These are phyloP conservation scores for Ips nitidus DNA, from an alignment of 1,140 invertebrate genomes.

Conservation along the genomic window DNA sequence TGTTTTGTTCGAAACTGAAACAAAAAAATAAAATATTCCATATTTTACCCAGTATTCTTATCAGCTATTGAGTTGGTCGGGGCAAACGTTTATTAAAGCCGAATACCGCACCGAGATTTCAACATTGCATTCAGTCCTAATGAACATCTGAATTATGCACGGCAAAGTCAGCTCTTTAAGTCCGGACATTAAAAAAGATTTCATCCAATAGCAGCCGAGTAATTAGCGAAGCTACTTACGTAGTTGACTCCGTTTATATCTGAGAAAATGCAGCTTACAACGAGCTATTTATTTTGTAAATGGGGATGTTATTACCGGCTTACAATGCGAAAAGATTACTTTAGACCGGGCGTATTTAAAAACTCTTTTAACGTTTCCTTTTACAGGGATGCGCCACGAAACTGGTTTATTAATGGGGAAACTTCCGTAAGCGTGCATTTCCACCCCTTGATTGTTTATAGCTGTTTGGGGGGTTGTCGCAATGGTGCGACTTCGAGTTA, in stretches of 20 bases:
- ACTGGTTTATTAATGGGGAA: conserved; percentile 9
- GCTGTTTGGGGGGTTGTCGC: too few species aligned
- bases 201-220: conserved; percentile 41
- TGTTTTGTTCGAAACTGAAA: conserved; percentile 62
- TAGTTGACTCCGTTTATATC: conserved; percentile 32
- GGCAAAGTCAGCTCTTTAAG: conserved; percentile 13
- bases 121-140: conserved; percentile 25
- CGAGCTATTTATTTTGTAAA: conserved; percentile 33
- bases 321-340: conserved; percentile 28
- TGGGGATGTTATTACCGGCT: conserved; percentile 30
- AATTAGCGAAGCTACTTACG: conserved; percentile 40
- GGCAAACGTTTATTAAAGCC: not conserved
- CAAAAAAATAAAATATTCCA: conserved; percentile 12
- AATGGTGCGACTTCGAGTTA: too few species aligned
- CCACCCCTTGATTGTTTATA: too few species aligned
- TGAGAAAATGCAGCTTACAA: conserved; percentile 29
- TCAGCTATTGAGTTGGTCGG: not conserved
- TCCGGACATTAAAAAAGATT: conserved; percentile 37
- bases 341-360: conserved; percentile 20
- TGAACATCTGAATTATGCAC: conserved; percentile 30
- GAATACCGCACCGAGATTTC: conserved; percentile 10
- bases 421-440: not conserved
- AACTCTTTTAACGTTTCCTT: conserved; percentile 20
- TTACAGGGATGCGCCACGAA: conserved; percentile 10
- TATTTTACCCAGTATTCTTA: not conserved